These are phyloP conservation scores for Ariopsis seemanni DNA, from an alignment of 2,113 vertebrate species.

Conservation along the genomic window DNA sequence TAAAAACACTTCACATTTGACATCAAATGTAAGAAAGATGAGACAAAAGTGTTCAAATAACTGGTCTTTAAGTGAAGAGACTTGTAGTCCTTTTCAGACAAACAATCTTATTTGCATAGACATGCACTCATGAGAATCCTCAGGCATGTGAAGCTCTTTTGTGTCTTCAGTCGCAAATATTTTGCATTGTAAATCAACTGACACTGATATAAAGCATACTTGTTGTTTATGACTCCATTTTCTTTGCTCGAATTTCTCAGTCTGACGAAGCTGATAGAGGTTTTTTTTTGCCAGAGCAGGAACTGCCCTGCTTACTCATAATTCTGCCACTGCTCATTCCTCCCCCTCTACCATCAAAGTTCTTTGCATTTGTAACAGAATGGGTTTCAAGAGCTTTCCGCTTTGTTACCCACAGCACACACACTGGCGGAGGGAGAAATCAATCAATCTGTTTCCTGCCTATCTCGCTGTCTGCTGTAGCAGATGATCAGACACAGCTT, in stretches of 20 bases:
- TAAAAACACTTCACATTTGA: neutral
- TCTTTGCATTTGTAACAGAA: conserved; percentile 36
- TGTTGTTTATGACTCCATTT: neutral
- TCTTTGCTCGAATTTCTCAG: neutral
- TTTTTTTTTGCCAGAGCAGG: neutral
- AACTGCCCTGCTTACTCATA: conserved; percentile 36
- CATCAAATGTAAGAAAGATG: neutral
- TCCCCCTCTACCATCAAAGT: conserved; percentile 10
- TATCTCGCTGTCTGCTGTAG: conserved; percentile 1
- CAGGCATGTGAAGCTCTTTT: neutral
- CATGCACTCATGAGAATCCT: neutral
- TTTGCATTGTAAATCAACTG: neutral
- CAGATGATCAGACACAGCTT: neutral
- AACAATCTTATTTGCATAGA: neutral
- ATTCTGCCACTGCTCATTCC: conserved; percentile 1
- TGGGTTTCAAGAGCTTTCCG: conserved; percentile 42
- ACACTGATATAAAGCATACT: neutral
- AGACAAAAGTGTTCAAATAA: neutral
- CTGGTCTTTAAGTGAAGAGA: neutral
- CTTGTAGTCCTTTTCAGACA: neutral
- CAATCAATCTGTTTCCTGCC: conserved; percentile 29
- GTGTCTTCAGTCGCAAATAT: neutral
- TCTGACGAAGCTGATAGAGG: conserved; percentile 1
- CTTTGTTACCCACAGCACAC: conserved; percentile 12
- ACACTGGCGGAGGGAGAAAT: neutral